These are phyloP conservation scores for Semibalanus balanoides DNA, from an alignment of 1,140 invertebrate genomes.

Conservation along the genomic window DNA sequence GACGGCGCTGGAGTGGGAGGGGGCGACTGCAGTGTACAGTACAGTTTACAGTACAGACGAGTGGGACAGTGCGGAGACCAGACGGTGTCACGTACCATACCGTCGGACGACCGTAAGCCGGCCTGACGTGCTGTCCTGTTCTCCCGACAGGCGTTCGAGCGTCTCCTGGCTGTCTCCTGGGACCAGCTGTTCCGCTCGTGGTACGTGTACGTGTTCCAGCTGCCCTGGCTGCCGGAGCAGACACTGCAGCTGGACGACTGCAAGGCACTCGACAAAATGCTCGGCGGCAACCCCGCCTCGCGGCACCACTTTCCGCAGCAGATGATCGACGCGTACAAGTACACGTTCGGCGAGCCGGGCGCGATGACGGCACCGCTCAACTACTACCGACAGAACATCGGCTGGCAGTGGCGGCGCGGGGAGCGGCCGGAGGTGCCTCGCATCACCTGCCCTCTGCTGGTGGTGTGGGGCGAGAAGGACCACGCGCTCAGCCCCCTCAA, in stretches of 20 bases:
- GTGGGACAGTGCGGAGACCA: too few species aligned
- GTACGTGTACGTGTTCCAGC: slow-evolving; percentile 22
- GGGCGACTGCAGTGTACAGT: too few species aligned
- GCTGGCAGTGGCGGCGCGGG: not conserved
- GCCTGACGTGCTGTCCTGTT: too few species aligned
- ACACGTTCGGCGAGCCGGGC: slow-evolving; percentile 17
- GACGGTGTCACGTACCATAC: too few species aligned
- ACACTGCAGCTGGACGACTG: slow-evolving; percentile 9
- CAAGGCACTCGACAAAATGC: slow-evolving; percentile 8
- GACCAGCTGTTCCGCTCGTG: slow-evolving; percentile 15
- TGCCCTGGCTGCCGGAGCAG: slow-evolving; percentile 17
- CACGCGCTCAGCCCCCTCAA: not conserved
- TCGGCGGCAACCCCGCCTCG: not conserved
- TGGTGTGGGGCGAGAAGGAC: slow-evolving; percentile 12
- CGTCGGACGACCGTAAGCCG: too few species aligned
- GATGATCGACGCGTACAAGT: slow-evolving; percentile 19
- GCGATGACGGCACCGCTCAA: slow-evolving; percentile 18
- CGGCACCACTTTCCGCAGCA: slow-evolving; percentile 4
- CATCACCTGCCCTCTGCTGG: slow-evolving; percentile 9
- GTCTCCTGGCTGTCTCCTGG: not conserved
- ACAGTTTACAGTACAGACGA: too few species aligned
- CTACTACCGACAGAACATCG: slow-evolving; percentile 19
- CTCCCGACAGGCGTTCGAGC: slow-evolving; percentile 9
- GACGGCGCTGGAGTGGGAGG: too few species aligned
- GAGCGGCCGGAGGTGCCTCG: not conserved